Conservation (phyloP, 2,113 vertebrate species). For the Struthio camelus region DNA sequence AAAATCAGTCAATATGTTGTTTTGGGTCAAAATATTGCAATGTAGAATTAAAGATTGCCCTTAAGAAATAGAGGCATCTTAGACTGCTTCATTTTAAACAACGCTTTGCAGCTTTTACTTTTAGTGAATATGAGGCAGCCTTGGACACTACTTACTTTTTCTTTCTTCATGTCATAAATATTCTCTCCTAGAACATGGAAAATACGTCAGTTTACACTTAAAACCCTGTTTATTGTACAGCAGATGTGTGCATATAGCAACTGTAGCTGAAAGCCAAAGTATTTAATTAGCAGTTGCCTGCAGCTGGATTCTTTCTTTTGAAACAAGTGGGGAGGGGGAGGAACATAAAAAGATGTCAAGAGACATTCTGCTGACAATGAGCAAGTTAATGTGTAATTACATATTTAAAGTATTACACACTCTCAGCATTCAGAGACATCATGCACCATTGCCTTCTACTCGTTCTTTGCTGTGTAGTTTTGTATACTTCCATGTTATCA, state of each 20-base stretch:
- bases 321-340: slow-evolving; percentile 12
- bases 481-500: fast-evolving
- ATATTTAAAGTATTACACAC: neutral
- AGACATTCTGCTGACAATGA: slow-evolving; percentile 6
- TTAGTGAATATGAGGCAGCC: neutral
- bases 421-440: fast-evolving
- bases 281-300: slow-evolving; percentile 56
- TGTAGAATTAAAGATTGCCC: neutral
- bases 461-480: neutral
- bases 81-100: neutral
- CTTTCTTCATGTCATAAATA: slow-evolving; percentile 19
- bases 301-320: slow-evolving; percentile 61
- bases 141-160: neutral
- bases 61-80: neutral
- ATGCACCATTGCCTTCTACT: neutral
- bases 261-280: slow-evolving; percentile 31
- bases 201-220: slow-evolving; percentile 15
- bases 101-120: neutral
- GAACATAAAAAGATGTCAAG: slow-evolving; percentile 4
- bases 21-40: neutral
- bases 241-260: slow-evolving; percentile 24
- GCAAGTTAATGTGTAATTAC: slow-evolving; percentile 13
- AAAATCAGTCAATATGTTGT: neutral
- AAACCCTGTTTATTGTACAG: slow-evolving; percentile 26
- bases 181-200: slow-evolving; percentile 34